These are phyloP conservation scores for Leptogaster cylindrica DNA, from an alignment of 2,888 invertebrate genomes.

Conservation along the genomic window DNA sequence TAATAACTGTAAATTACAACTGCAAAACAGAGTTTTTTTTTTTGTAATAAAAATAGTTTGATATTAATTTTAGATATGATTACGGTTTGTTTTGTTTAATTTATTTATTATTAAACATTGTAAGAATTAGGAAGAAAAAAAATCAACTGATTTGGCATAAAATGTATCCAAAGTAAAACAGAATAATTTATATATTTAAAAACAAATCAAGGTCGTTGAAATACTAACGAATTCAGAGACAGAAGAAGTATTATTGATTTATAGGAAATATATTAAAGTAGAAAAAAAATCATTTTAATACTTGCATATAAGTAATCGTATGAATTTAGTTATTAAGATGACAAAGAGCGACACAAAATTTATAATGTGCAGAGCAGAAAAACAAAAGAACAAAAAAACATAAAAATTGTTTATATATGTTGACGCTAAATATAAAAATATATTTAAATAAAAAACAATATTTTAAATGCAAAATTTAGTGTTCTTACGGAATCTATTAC, in stretches of 20 bases:
- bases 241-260: constrained; percentile 43
- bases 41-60: too few species aligned
- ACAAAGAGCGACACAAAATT: constrained; percentile 27
- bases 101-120: too few species aligned
- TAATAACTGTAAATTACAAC: too few species aligned
- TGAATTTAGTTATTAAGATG: constrained; percentile 12
- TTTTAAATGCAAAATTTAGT: constrained; percentile 30
- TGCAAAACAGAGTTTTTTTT: too few species aligned
- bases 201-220: constrained; percentile 6
- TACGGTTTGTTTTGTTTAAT: too few species aligned
- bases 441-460: constrained; percentile 26
- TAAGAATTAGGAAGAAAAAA: too few species aligned
- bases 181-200: constrained; percentile 1
- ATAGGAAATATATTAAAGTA: constrained; percentile 38
- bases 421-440: constrained; percentile 38
- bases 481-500: constrained; percentile 24
- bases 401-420: constrained; percentile 44
- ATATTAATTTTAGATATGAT: too few species aligned
- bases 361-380: constrained; percentile 25
- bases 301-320: constrained; percentile 35
- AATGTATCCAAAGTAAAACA: constrained; percentile 6
- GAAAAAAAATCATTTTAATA: constrained; percentile 41
- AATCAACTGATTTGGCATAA: too few species aligned
- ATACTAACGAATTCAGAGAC: constrained; percentile 12
- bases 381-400: constrained; percentile 25